A percentile compares a stretch with the other conserved stretches of the same genome.
Evolutionary conservation across 2,888 invertebrate genomes (phyloP).

Genomic region (Cyaniris semiargus): DNA sequence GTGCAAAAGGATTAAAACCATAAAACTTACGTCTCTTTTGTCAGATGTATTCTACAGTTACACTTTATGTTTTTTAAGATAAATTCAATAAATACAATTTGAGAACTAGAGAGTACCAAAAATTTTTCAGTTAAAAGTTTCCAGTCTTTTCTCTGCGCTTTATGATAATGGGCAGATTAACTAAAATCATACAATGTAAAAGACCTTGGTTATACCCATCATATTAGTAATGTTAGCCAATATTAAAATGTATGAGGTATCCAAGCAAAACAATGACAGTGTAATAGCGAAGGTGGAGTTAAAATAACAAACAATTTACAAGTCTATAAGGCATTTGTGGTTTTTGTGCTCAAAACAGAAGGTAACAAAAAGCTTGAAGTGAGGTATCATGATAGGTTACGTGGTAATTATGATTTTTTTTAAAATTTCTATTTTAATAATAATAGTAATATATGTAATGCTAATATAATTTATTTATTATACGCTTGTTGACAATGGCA

Average conservation of each 20-base stretch:
- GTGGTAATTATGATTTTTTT: neutral
- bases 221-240: neutral
- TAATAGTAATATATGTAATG: neutral
- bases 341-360: neutral
- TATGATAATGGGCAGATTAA: neutral
- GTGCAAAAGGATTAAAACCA: neutral
- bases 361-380: neutral
- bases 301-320: conserved; percentile 15
- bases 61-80: too few relatives aligned
- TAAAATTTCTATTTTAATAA: too few relatives aligned
- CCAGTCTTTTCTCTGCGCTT: neutral
- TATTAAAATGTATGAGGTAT: conserved; percentile 14
- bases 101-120: too few relatives aligned
- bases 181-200: neutral
- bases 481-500: neutral
- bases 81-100: too few relatives aligned
- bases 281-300: neutral
- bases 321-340: neutral
- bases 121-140: too few relatives aligned
- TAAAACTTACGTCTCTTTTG: too few relatives aligned
- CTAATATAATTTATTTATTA: too few relatives aligned
- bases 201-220: neutral
- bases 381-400: conserved; percentile 7
- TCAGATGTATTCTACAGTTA: too few relatives aligned
- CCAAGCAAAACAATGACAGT: conserved; percentile 6